Evolutionary conservation across 1,140 invertebrate genomes (phyloP), one percentile per base, ranked within the genome.

Genomic region (Caenorhabditis latens): DNA sequence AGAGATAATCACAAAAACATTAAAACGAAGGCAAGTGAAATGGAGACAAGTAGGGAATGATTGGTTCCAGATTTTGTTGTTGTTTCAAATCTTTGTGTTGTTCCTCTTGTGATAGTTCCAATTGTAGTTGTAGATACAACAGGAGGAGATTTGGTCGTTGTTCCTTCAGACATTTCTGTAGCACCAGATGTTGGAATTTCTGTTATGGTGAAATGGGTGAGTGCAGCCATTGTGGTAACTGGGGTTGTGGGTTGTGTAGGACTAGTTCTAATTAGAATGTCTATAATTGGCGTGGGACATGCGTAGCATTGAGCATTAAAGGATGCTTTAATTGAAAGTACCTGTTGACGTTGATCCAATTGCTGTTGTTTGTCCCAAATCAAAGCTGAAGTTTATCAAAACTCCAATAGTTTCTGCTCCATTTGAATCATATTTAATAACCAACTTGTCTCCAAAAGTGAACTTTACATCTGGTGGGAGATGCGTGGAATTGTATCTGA

Each of bases 21-120:
- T 32, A 2, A 32, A 32, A 32, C 2, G 32, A 32, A 32, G 16
- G 11, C 5, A 53, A 11, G 16, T 14, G 50, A 53, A 53, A 53
- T 53, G 16, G 16, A 3, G 40, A 46, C 4, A 24, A 43, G 14
- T 19, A 46, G 21, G 65, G 19, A 9, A 71, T 8, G 65, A 71
- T 8, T 71, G 19, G 24, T 50, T 79, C 71, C 71, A 79, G 19
- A 24, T 50, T 79, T 79, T 7, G 71, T 79, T 16, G 71, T 50
- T 8, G 71, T 46, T 24, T 79, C 43, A n/a, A 53, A 79, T 50
- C 46, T 32, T 24, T 79, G 46, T 24, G 71, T 79, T 11, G 71
- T 79, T 24, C 71, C 32, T 32, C 32, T 2, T 32, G 61, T 32
- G 21, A 0, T 19, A 46, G 0, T 71, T 19, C 40, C 40, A 46